These are phyloP conservation scores for Egretta garzetta DNA, from an alignment of 2,113 vertebrate species.

Conservation along the genomic window DNA sequence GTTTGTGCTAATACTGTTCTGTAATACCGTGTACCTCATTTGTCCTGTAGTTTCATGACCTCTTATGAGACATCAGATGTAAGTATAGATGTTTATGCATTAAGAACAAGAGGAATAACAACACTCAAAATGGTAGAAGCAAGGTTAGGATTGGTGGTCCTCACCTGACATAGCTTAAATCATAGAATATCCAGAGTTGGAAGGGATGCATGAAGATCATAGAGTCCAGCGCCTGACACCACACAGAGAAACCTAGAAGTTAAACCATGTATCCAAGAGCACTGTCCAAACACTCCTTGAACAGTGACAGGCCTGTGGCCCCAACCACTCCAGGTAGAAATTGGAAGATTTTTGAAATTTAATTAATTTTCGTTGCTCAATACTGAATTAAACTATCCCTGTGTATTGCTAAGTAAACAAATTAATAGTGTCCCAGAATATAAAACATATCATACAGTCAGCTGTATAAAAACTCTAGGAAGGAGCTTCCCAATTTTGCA, in stretches of 20 bases:
- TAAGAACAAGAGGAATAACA: background rate
- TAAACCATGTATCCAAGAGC: background rate
- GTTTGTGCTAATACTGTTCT: background rate
- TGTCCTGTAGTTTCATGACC: background rate
- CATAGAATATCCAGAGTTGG: background rate
- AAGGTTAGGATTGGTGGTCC: background rate
- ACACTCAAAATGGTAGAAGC: background rate
- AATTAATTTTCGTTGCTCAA: background rate
- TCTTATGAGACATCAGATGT: background rate
- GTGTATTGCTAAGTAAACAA: background rate
- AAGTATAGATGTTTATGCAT: background rate
- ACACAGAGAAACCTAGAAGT: background rate
- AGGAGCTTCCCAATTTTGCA: background rate
- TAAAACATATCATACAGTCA: background rate
- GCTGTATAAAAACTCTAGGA: background rate
- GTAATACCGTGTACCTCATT: background rate
- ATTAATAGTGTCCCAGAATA: background rate
- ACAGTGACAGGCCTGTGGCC: background rate
- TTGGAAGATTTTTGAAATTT: background rate
- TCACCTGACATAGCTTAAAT: background rate
- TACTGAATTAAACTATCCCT: background rate
- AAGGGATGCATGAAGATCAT: background rate
- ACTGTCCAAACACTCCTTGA: background rate
- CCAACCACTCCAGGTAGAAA: accelerated
- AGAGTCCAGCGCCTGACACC: background rate